Evolutionary conservation across 2,797 vertebrate genomes (phyloP).

Genomic region (Pristis pectinata): DNA sequence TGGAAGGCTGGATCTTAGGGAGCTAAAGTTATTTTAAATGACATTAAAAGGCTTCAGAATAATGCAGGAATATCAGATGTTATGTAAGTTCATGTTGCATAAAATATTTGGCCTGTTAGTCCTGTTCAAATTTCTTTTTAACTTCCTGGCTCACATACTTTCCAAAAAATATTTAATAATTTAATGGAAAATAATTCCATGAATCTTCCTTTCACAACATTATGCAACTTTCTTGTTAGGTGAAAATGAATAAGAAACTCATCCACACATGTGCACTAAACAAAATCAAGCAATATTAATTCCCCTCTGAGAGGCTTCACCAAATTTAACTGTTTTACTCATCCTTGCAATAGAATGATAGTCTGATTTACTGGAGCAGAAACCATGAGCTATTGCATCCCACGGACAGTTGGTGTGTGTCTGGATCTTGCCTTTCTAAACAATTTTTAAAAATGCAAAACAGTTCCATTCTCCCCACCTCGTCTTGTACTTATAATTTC

Average conservation of each 20-base stretch:
- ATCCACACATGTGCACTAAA: neutral
- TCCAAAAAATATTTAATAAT: neutral
- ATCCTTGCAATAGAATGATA: neutral
- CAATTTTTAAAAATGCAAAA: neutral
- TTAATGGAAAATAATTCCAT: neutral
- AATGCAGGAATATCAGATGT: neutral
- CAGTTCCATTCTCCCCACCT: neutral
- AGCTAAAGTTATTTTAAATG: neutral
- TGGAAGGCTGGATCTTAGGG: neutral
- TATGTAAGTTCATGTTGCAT: neutral
- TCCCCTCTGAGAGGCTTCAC: neutral
- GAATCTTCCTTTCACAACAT: neutral
- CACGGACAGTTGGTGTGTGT: neutral
- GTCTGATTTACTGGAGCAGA: neutral
- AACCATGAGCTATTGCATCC: neutral
- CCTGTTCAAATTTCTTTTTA: neutral
- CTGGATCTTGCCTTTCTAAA: neutral
- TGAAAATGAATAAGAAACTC: neutral
- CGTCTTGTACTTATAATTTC: neutral
- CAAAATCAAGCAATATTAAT: neutral
- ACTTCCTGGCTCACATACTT: neutral
- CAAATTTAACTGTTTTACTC: neutral
- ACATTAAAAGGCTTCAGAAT: neutral
- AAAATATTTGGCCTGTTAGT: neutral
- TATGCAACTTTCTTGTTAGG: neutral